These are phyloP conservation scores for Yponomeuta plumbellus DNA, from an alignment of 2,888 invertebrate species.

Conservation along the genomic window DNA sequence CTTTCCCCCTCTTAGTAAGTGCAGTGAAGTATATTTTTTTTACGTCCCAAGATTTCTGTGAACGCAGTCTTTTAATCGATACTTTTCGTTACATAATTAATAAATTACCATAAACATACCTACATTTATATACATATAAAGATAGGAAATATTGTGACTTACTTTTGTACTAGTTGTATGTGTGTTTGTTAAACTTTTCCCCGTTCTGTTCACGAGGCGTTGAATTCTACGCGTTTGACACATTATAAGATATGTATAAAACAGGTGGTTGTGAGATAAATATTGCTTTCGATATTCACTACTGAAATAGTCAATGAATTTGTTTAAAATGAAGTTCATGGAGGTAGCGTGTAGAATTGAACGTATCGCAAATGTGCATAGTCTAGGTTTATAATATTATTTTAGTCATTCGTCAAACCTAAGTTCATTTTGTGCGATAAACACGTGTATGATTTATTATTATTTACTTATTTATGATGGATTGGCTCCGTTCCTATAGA, in stretches of 20 bases:
- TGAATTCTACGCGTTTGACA: slow-evolving; percentile 28
- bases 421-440: slow-evolving; percentile 64
- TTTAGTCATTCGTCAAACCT: slow-evolving; percentile 65
- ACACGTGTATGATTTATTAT: slow-evolving; percentile 24
- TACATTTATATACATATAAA: slow-evolving; percentile 18
- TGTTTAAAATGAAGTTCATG: background rate
- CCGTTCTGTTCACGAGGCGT: slow-evolving; percentile 27
- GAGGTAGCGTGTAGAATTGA: slow-evolving; percentile 30
- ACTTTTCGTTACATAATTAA: slow-evolving; percentile 52
- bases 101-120: slow-evolving; percentile 48
- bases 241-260: background rate
- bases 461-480: slow-evolving; percentile 12
- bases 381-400: slow-evolving; percentile 64
- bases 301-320: background rate
- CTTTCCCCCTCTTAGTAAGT: slow-evolving; percentile 51
- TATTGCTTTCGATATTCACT: background rate
- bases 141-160: slow-evolving; percentile 47
- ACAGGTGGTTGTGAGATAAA: slow-evolving; percentile 36
- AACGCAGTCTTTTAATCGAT: slow-evolving; percentile 46
- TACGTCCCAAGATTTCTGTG: slow-evolving; percentile 51
- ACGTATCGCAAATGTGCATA: slow-evolving; percentile 44
- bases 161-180: slow-evolving; percentile 47
- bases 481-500: slow-evolving; percentile 69
- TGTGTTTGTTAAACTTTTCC: slow-evolving; percentile 42
- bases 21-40: slow-evolving; percentile 51